These are phyloP conservation scores for Mus spicilegus DNA, from an alignment of 2,113 vertebrate genomes.

Conservation along the genomic window DNA sequence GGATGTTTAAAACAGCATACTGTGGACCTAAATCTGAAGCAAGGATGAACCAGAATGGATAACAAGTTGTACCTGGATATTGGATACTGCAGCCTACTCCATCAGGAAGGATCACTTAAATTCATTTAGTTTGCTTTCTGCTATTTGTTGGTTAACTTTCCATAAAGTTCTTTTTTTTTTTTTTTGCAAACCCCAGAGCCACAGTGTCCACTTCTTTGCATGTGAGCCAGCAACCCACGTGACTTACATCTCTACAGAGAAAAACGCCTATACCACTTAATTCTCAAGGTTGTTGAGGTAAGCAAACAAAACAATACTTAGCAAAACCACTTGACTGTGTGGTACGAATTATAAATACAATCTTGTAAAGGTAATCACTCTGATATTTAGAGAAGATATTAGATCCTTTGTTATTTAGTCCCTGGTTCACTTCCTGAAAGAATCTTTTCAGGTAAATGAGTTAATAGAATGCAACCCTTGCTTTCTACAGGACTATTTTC, in stretches of 20 bases:
- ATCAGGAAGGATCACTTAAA: not conserved
- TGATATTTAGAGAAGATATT: not conserved
- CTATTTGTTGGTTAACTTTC: not conserved
- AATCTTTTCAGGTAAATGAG: not conserved
- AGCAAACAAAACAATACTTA: slow-evolving; percentile 16
- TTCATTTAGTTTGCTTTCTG: not conserved
- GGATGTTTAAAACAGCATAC: not conserved
- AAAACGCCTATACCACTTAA: not conserved
- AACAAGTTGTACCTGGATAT: not conserved
- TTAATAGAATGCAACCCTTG: not conserved
- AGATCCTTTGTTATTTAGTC: not conserved
- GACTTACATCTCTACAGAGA: not conserved
- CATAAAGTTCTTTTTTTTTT: not conserved
- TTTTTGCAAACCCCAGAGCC: not conserved
- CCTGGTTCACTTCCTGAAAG: not conserved
- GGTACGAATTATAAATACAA: no score
- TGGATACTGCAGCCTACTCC: no score
- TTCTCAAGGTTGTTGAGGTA: not conserved
- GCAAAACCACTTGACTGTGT: not conserved
- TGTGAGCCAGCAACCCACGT: not conserved
- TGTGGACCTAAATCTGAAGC: not conserved
- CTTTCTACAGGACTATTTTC: not conserved
- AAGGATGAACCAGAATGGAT: not conserved
- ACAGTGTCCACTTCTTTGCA: not conserved
- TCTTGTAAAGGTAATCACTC: not conserved